phyloP scores from a whole-genome alignment of 92 coral and sea anemone species.

The Actinernus sp. region DNA sequence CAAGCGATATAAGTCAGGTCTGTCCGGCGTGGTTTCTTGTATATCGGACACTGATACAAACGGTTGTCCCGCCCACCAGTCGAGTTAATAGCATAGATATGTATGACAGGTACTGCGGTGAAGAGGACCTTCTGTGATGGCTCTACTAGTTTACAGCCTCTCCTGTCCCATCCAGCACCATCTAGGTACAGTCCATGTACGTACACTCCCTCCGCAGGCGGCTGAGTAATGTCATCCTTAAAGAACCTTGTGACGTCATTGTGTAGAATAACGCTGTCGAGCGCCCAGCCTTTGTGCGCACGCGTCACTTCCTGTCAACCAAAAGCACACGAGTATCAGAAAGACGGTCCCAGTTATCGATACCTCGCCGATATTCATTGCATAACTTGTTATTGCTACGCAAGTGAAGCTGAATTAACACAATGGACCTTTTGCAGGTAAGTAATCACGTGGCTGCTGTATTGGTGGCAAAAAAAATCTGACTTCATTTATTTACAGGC shows the following conservation, averaged over 20 bases:
- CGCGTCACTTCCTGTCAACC: conserved; percentile 95
- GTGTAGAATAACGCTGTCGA: conserved; percentile 96
- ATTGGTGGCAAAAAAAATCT: too few species aligned
- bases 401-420: too few species aligned
- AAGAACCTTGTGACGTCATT: conserved; percentile 96
- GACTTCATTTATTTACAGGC: too few species aligned
- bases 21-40: conserved; percentile 97
- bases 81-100: conserved; percentile 96
- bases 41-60: conserved; percentile 98
- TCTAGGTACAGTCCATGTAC: conserved; percentile 93
- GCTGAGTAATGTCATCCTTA: conserved; percentile 93
- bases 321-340: too few species aligned
- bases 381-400: too few species aligned
- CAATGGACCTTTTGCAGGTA: too few species aligned
- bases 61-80: conserved; percentile 95
- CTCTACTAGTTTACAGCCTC: conserved; percentile 93
- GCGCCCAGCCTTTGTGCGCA: conserved; percentile 99
- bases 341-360: too few species aligned
- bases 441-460: too few species aligned
- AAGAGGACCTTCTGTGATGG: conserved; percentile 89
- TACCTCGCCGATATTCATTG: too few species aligned
- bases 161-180: conserved; percentile 99
- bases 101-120: conserved; percentile 95
- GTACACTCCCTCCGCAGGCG: conserved; percentile 97
- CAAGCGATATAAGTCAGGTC: conserved; percentile 97